A percentile compares a stretch with the other conserved stretches of the same genome.
Evolutionary conservation across 2,888 invertebrate genomes (phyloP).

Genomic region (Drosophila kambysellisi): DNA sequence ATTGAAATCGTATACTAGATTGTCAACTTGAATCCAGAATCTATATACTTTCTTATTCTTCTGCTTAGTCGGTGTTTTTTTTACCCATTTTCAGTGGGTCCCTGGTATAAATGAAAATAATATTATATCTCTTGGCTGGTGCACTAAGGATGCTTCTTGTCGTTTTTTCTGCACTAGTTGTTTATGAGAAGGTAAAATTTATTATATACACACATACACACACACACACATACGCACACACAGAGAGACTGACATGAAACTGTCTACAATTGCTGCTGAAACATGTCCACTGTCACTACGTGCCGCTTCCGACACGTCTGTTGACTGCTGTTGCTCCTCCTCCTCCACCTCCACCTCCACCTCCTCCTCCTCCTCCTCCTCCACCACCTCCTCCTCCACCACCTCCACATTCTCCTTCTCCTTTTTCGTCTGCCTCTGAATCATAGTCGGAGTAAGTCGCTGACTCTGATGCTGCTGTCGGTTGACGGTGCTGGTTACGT

Average conservation of each 20-base stretch:
- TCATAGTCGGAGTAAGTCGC: slow-evolving; percentile 12
- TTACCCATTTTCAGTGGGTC: background rate
- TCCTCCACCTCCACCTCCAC: background rate
- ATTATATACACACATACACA: slow-evolving; percentile 33
- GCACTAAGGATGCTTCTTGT: slow-evolving; percentile 57
- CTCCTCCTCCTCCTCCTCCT: background rate
- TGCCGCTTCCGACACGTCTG: slow-evolving; percentile 59
- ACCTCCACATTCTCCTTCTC: no score
- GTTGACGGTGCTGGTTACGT: slow-evolving; percentile 53
- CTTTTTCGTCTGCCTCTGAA: background rate
- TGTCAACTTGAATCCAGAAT: background rate
- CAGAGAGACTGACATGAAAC: slow-evolving; percentile 17
- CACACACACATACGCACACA: background rate
- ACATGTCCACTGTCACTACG: slow-evolving; percentile 61
- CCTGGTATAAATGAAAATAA: slow-evolving; percentile 1
- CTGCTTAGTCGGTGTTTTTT: background rate
- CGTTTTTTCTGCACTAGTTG: slow-evolving; percentile 44
- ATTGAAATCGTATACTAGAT: background rate
- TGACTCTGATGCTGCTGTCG: slow-evolving; percentile 19
- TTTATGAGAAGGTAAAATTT: slow-evolving; percentile 67
- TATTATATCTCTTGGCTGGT: slow-evolving; percentile 24
- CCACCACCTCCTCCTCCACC: background rate
- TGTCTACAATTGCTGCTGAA: slow-evolving; percentile 49
- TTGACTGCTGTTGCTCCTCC: slow-evolving; percentile 8
- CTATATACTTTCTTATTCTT: background rate